Conservation (phyloP, 2,888 invertebrate genomes). For the Lordiphosa andalusiaca region DNA sequence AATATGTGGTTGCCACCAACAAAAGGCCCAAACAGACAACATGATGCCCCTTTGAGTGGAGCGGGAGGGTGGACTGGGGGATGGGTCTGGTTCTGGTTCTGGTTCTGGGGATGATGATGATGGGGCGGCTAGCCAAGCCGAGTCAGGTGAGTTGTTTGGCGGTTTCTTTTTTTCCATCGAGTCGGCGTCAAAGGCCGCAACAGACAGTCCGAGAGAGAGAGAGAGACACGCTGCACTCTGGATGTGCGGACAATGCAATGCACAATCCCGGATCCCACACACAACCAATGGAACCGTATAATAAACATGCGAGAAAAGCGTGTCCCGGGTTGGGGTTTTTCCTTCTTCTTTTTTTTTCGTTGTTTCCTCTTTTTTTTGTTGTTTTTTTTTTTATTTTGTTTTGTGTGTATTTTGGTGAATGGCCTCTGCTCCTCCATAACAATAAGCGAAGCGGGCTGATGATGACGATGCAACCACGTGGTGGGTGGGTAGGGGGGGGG, state of each 20-base stretch:
- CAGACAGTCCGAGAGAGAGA: conserved; percentile 7
- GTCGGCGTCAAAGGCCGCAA: not conserved
- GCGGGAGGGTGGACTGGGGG: not conserved
- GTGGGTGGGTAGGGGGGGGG: not conserved
- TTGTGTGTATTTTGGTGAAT: conserved; percentile 5
- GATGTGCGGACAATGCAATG: conserved; percentile 22
- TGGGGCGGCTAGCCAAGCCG: not conserved
- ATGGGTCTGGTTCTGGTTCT: no score
- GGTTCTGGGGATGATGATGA: not conserved
- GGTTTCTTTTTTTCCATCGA: conserved; percentile 33
- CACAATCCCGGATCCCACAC: conserved; percentile 18
- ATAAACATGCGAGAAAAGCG: conserved; percentile 39
- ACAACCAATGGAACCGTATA: conserved; percentile 9
- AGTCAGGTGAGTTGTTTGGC: conserved; percentile 59
- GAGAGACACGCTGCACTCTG: conserved; percentile 19
- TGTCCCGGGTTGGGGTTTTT: conserved; percentile 12
- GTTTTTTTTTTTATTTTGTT: not conserved
- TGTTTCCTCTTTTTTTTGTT: not conserved
- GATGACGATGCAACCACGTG: conserved; percentile 29
- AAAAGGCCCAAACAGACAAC: conserved; percentile 54
- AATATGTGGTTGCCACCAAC: conserved; percentile 69
- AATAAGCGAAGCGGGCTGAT: conserved; percentile 15
- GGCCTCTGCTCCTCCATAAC: conserved; percentile 9
- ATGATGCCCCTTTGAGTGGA: conserved; percentile 19
- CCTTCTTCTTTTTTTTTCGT: not conserved